A percentile compares a stretch with the other conserved stretches of the same genome.
Conservation (phyloP, 2,888 invertebrate genomes). For the Nomada fucata region DNA sequence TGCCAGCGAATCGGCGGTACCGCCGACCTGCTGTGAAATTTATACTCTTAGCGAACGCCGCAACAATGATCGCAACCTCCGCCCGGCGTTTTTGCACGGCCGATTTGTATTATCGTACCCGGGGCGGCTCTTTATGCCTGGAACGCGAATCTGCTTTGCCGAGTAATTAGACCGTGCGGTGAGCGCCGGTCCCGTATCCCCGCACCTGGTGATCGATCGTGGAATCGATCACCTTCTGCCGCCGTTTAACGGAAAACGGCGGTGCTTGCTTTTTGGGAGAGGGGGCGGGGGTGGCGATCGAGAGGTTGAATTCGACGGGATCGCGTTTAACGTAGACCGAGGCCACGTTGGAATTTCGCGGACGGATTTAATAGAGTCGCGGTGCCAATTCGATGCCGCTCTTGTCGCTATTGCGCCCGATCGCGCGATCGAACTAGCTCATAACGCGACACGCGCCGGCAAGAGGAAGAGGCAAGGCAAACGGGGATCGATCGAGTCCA, state of each 20-base stretch:
- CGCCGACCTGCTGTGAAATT: slow-evolving; percentile 74
- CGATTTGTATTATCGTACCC: slow-evolving; percentile 65
- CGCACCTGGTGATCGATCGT: slow-evolving; percentile 54
- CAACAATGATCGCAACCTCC: slow-evolving; percentile 69
- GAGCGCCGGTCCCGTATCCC: background rate
- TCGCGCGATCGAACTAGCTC: background rate
- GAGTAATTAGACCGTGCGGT: slow-evolving; percentile 68
- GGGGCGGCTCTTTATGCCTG: slow-evolving; percentile 45
- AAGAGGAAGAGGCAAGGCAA: background rate
- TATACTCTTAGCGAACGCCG: slow-evolving; percentile 70
- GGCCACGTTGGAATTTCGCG: too few relatives aligned
- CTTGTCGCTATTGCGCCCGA: background rate
- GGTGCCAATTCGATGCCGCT: too few relatives aligned
- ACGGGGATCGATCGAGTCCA: slow-evolving; percentile 40
- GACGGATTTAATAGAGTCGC: background rate
- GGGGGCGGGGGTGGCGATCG: background rate
- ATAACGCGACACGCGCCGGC: slow-evolving; percentile 30
- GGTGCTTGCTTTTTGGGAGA: background rate
- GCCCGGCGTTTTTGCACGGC: slow-evolving; percentile 65
- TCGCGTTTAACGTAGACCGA: background rate
- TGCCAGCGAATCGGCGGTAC: slow-evolving; percentile 53
- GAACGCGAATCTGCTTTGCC: slow-evolving; percentile 60
- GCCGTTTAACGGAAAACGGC: too few relatives aligned
- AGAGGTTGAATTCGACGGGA: background rate
- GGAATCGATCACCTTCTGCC: slow-evolving; percentile 29